Conservation (phyloP, 2,888 invertebrate genomes). For the Drosophila kuntzei region DNA sequence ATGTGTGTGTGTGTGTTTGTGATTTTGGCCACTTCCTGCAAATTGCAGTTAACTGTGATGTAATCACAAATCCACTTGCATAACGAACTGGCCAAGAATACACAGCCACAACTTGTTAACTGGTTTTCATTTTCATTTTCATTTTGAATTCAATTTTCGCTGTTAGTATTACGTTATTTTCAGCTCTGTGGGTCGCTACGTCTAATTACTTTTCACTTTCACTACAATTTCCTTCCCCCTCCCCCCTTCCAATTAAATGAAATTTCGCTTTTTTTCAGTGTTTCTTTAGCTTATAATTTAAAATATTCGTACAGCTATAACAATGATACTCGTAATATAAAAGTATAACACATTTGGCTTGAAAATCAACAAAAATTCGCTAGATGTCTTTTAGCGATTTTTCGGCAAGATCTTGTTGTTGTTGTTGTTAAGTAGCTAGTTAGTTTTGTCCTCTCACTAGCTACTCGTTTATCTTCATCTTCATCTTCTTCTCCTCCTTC, state of each 20-base stretch:
- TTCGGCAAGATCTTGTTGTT: constrained; percentile 34
- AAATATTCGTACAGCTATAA: constrained; percentile 74
- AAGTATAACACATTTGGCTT: constrained; percentile 85
- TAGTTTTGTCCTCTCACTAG: constrained; percentile 78
- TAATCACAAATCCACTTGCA: constrained; percentile 60
- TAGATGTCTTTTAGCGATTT: constrained; percentile 5
- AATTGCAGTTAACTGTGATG: constrained; percentile 69
- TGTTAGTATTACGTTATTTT: constrained; percentile 31
- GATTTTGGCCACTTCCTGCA: constrained; percentile 65
- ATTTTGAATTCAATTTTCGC: constrained; percentile 20
- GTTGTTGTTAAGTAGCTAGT: constrained; percentile 57
- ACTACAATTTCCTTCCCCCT: constrained; percentile 27
- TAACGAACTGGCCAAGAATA: constrained; percentile 78
- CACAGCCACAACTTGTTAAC: constrained; percentile 41
- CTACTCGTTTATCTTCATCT: constrained; percentile 58
- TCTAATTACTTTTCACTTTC: constrained; percentile 65
- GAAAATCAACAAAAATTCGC: constrained; percentile 61
- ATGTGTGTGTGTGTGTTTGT: constrained; percentile 34
- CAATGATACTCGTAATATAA: constrained; percentile 66
- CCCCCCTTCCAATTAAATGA: constrained; percentile 27
- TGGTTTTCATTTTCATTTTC: constrained; percentile 53
- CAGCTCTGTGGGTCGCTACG: constrained; percentile 7
- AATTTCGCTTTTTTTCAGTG: constrained; percentile 50
- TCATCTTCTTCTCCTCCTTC: constrained; percentile 51
- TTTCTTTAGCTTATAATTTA: constrained; percentile 82